These are phyloP conservation scores for Eupithecia abbreviata DNA, from an alignment of 2,888 invertebrate genomes.

Conservation along the genomic window DNA sequence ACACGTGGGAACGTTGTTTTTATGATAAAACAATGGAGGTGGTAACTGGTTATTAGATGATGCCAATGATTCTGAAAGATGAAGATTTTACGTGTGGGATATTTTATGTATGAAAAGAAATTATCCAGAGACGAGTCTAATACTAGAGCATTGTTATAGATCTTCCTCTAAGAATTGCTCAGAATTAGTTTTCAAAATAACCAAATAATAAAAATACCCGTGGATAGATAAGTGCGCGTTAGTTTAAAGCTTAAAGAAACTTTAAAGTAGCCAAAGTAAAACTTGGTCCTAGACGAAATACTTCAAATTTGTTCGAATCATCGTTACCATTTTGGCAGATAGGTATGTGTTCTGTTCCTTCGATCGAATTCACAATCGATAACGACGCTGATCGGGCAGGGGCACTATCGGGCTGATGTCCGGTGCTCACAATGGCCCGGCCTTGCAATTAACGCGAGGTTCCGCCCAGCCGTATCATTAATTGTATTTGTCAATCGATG, in stretches of 20 bases:
- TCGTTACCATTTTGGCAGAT: neutral
- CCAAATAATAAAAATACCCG: neutral
- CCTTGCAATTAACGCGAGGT: conserved; percentile 43
- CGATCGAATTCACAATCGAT: conserved; percentile 3
- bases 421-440: conserved; percentile 31
- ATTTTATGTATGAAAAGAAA: conserved; percentile 8
- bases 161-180: neutral
- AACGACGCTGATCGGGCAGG: conserved; percentile 6
- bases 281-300: neutral
- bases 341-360: neutral
- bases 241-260: neutral
- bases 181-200: neutral
- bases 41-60: conserved; percentile 32
- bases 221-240: neutral
- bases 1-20: conserved; percentile 29
- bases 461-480: conserved; percentile 40
- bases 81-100: conserved; percentile 15
- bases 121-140: neutral
- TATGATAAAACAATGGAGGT: conserved; percentile 32
- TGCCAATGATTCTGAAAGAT: conserved; percentile 30
- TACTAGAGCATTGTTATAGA: neutral
- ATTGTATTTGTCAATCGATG: conserved; percentile 39
- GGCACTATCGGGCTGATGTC: conserved; percentile 28
- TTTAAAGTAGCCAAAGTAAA: neutral
- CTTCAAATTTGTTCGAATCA: neutral